Conservation (phyloP, 2,113 vertebrate genomes). For the Arothron firmamentum region DNA sequence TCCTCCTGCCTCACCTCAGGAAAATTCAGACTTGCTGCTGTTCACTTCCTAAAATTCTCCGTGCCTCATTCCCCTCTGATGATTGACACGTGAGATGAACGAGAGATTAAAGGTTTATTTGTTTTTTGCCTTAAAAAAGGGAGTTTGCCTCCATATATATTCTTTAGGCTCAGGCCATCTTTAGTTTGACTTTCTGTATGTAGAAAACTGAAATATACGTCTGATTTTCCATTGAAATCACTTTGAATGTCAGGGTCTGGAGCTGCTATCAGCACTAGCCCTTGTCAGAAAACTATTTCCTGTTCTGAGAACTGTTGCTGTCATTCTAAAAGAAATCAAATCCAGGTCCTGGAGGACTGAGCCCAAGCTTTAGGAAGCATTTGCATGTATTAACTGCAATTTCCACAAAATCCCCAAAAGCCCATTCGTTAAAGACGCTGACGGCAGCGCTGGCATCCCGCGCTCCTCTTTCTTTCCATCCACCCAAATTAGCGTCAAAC, state of each 20-base stretch:
- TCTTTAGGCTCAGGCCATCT: too few relatives aligned
- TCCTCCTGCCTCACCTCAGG: conserved; percentile 1
- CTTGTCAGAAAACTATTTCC: conserved; percentile 3
- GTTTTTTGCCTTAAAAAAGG: too few relatives aligned
- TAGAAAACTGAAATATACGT: too few relatives aligned
- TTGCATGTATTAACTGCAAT: conserved; percentile 42
- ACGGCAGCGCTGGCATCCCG: conserved; percentile 37
- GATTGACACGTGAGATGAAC: not conserved
- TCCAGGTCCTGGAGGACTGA: conserved; percentile 12
- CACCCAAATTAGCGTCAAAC: conserved; percentile 42
- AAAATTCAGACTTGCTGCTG: not conserved
- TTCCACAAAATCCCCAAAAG: conserved; percentile 24
- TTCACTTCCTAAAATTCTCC: conserved; percentile 10
- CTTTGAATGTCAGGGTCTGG: too few relatives aligned
- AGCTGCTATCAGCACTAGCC: conserved; percentile 1
- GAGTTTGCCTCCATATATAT: too few relatives aligned
- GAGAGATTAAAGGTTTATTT: too few relatives aligned
- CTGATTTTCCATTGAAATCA: too few relatives aligned
- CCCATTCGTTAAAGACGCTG: conserved; percentile 42
- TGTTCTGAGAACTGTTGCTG: not conserved
- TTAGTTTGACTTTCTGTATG: too few relatives aligned
- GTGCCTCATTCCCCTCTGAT: conserved; percentile 18
- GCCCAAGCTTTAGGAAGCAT: conserved; percentile 21
- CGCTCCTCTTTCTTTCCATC: conserved; percentile 30
- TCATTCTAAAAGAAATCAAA: not conserved